phyloP scores from a whole-genome alignment of 2,888 invertebrate genomes.

The Strigamia transsilvanica region DNA sequence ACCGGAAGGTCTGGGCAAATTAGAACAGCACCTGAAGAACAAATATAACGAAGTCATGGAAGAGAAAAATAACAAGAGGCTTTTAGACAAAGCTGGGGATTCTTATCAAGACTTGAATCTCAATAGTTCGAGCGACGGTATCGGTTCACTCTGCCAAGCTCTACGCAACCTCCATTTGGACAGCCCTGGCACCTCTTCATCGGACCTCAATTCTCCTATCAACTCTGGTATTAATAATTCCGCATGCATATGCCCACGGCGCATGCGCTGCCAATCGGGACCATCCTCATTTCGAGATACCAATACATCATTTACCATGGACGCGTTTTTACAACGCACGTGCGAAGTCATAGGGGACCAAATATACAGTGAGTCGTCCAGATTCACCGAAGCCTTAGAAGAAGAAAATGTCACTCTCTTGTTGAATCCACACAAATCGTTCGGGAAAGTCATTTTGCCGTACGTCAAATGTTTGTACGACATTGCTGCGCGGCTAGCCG shows the following conservation, averaged over 20 bases:
- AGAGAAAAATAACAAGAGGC: background rate
- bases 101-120: background rate
- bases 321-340: conserved; percentile 3
- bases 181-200: background rate
- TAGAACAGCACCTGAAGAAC: conserved; percentile 78
- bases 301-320: background rate
- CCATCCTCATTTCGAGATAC: background rate
- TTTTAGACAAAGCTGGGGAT: background rate
- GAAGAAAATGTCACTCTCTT: background rate
- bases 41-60: conserved; percentile 65
- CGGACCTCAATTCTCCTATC: background rate
- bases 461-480: conserved; percentile 24
- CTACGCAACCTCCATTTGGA: background rate
- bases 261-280: background rate
- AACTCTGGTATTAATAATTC: background rate
- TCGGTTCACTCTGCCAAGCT: background rate
- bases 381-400: conserved; percentile 23
- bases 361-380: background rate
- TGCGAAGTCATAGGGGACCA: conserved; percentile 35
- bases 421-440: conserved; percentile 1
- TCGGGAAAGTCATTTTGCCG: conserved; percentile 22
- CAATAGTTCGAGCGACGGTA: background rate
- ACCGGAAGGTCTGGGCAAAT: conserved; percentile 74
- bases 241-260: background rate
- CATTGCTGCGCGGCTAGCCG: background rate